Conservation (phyloP, 2,797 vertebrate species). For the Serranus cabrilla region DNA sequence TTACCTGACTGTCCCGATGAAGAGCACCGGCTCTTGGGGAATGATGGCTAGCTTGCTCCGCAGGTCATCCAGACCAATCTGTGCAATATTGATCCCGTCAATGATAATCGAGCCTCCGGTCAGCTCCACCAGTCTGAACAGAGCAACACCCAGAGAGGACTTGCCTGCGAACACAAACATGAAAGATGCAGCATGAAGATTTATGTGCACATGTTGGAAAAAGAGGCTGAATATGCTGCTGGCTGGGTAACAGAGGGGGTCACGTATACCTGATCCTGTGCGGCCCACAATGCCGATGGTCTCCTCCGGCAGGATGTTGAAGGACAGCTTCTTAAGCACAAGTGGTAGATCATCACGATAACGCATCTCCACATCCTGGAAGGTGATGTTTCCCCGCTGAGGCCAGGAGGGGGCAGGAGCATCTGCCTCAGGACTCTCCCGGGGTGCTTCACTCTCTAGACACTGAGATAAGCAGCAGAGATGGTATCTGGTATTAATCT, state of each 20-base stretch:
- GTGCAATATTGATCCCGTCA: conserved; percentile 86
- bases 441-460: conserved; percentile 85
- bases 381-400: conserved; percentile 84
- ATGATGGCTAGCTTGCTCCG: conserved; percentile 90
- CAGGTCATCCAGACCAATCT: conserved; percentile 87
- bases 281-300: conserved; percentile 91
- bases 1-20: conserved; percentile 91
- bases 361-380: conserved; percentile 88
- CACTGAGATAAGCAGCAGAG: conserved; percentile 73
- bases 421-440: conserved; percentile 47
- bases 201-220: conserved; percentile 1
- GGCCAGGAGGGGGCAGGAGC: conserved; percentile 85
- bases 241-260: conserved; percentile 6
- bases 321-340: conserved; percentile 86
- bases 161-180: conserved; percentile 83
- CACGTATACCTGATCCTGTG: conserved; percentile 87
- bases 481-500: conserved; percentile 66
- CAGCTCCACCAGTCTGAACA: conserved; percentile 90
- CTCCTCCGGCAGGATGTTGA: conserved; percentile 86
- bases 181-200: conserved; percentile 28
- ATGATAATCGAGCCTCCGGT: conserved; percentile 86
- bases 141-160: conserved; percentile 87
- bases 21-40: conserved; percentile 91
- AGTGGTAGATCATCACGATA: conserved; percentile 86
- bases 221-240: conserved; percentile 8